These are phyloP conservation scores for Pristionchus exspectatus DNA, from an alignment of 2,888 invertebrate genomes.

Conservation along the genomic window DNA sequence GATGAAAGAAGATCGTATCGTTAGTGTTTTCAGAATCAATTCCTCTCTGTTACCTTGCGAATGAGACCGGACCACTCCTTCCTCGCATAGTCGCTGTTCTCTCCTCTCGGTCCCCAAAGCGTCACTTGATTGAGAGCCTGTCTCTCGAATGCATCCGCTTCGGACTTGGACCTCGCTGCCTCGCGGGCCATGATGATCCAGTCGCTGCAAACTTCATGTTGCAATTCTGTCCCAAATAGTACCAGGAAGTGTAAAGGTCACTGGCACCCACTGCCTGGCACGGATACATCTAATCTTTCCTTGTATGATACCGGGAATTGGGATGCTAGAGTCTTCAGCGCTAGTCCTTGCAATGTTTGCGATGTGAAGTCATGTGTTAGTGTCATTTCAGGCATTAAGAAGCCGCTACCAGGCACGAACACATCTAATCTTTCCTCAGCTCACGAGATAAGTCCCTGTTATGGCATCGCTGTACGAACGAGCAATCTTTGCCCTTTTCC, in stretches of 20 bases:
- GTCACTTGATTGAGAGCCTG: constrained; percentile 95
- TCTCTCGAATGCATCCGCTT: constrained; percentile 83
- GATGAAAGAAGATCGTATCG: background rate
- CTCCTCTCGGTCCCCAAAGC: constrained; percentile 92
- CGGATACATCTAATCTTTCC: background rate
- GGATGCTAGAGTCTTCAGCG: too few relatives aligned
- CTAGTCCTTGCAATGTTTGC: too few relatives aligned
- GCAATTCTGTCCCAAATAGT: background rate
- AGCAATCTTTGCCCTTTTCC: background rate
- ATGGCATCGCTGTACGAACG: background rate
- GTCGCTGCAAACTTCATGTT: constrained; percentile 24
- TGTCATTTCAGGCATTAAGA: background rate
- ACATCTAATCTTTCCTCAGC: background rate
- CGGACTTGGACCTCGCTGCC: background rate
- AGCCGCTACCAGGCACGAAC: background rate
- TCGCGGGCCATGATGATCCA: constrained; percentile 42
- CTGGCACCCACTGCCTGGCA: background rate
- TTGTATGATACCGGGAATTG: too few relatives aligned
- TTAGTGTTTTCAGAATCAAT: background rate
- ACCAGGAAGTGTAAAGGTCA: background rate
- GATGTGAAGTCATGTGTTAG: background rate
- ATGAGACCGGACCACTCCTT: constrained; percentile 90
- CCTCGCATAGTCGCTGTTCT: constrained; percentile 91
- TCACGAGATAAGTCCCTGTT: background rate
- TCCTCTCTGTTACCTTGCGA: constrained; percentile 1